These are phyloP conservation scores for Apis cerana DNA, from an alignment of 1,140 invertebrate genomes.

Conservation along the genomic window DNA sequence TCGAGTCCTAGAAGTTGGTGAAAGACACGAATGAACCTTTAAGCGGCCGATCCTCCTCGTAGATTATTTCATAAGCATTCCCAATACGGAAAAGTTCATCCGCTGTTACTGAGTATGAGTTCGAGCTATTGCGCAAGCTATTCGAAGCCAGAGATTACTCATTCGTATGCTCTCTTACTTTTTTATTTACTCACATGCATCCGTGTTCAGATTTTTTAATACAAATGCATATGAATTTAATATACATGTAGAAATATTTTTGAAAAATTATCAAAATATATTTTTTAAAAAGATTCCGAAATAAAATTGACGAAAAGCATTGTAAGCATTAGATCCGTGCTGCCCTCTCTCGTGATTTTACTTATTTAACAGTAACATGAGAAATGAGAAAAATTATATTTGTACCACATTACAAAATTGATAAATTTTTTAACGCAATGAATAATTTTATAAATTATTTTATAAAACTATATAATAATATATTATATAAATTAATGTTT, in stretches of 20 bases:
- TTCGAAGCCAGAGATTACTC: constrained; percentile 18
- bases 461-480: too few relatives aligned
- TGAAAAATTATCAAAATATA: not conserved
- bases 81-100: constrained; percentile 77
- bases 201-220: constrained; percentile 23
- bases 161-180: not conserved
- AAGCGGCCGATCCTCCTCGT: constrained; percentile 63
- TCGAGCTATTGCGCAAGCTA: constrained; percentile 64
- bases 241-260: not conserved
- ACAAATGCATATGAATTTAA: constrained; percentile 1
- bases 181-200: not conserved
- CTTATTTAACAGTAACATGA: not conserved
- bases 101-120: constrained; percentile 58
- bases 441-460: not conserved
- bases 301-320: too few relatives aligned
- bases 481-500: too few relatives aligned
- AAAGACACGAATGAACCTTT: constrained; percentile 70
- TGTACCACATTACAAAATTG: not conserved
- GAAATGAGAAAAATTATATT: fast-evolving
- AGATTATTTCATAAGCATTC: constrained; percentile 78
- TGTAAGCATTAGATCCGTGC: not conserved
- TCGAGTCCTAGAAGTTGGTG: constrained; percentile 38
- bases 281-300: not conserved
- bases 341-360: constrained; percentile 11
- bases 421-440: not conserved